These are phyloP conservation scores for Drosophila elegans DNA, from an alignment of 1,140 invertebrate genomes.

Conservation along the genomic window DNA sequence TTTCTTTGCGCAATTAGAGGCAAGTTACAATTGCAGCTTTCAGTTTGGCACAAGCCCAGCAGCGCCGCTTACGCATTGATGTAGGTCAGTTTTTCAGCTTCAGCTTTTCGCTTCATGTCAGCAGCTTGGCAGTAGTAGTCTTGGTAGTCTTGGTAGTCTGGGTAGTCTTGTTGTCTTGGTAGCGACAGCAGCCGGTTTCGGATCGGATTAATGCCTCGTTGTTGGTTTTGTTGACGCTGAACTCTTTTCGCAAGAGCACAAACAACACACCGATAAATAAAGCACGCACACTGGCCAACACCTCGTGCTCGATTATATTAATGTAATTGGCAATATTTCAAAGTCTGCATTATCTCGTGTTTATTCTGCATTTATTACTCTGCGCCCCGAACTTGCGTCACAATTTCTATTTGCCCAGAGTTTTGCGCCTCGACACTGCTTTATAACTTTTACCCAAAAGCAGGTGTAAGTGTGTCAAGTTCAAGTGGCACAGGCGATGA, in stretches of 20 bases:
- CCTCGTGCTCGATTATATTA: conserved; percentile 62
- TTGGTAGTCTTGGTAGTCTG: not conserved
- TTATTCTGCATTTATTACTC: conserved; percentile 59
- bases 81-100: conserved; percentile 75
- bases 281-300: conserved; percentile 7
- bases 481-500: conserved; percentile 58
- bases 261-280: conserved; percentile 21
- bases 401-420: conserved; percentile 61
- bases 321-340: conserved; percentile 69
- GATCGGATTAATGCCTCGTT: conserved; percentile 48
- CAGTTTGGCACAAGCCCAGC: conserved; percentile 53
- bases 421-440: conserved; percentile 18
- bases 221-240: conserved; percentile 47
- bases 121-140: conserved; percentile 22
- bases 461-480: conserved; percentile 74
- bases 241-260: conserved; percentile 61
- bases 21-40: conserved; percentile 66
- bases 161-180: conserved; percentile 1
- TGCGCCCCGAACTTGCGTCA: conserved; percentile 26
- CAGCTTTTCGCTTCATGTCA: conserved; percentile 67
- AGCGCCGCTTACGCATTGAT: conserved; percentile 66
- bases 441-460: conserved; percentile 56
- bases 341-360: conserved; percentile 25
- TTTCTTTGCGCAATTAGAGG: conserved; percentile 70
- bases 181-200: conserved; percentile 66